Percentiles rank a stretch among this genome's conserved stretches.
Evolutionary conservation across 2,888 invertebrate species (phyloP).

Genomic region (Eudemis profundana): DNA sequence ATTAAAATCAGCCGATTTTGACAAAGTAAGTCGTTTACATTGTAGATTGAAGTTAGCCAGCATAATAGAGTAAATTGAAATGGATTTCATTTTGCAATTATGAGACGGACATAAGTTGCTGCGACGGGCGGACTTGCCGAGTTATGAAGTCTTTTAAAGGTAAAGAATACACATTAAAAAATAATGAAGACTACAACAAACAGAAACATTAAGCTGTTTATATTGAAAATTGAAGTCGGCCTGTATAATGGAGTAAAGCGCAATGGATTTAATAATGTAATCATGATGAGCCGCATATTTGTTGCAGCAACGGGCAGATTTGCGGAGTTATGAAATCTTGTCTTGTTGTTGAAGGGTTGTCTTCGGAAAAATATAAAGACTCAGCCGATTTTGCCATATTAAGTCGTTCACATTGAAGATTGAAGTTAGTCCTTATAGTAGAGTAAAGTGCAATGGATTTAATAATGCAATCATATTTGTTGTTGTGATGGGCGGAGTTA

Average conservation of each 20-base stretch:
- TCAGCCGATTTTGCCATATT: not conserved
- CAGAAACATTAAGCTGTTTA: too few species aligned
- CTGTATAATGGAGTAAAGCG: constrained; percentile 61
- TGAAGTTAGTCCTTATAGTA: too few species aligned
- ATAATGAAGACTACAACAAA: too few species aligned
- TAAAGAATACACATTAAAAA: too few species aligned
- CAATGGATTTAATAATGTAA: constrained; percentile 67
- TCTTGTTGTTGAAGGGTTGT: constrained; percentile 3
- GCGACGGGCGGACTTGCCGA: too few species aligned
- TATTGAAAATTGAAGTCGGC: too few species aligned
- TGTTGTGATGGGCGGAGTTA: constrained; percentile 49
- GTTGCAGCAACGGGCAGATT: constrained; percentile 50
- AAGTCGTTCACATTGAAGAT: too few species aligned
- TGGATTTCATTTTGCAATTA: too few species aligned
- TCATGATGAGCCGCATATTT: constrained; percentile 60
- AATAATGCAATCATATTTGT: too few species aligned
- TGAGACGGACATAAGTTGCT: constrained; percentile 53
- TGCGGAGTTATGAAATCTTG: constrained; percentile 22
- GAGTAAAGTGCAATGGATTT: too few species aligned
- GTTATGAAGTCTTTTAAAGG: constrained; percentile 20
- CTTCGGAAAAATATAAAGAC: not conserved
- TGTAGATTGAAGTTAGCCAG: too few species aligned
- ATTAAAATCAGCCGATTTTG: not conserved
- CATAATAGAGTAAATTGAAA: too few species aligned
- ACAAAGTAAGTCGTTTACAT: not conserved